Conservation (phyloP, 2,888 invertebrate genomes). For the Archaeoteleia sp. region DNA sequence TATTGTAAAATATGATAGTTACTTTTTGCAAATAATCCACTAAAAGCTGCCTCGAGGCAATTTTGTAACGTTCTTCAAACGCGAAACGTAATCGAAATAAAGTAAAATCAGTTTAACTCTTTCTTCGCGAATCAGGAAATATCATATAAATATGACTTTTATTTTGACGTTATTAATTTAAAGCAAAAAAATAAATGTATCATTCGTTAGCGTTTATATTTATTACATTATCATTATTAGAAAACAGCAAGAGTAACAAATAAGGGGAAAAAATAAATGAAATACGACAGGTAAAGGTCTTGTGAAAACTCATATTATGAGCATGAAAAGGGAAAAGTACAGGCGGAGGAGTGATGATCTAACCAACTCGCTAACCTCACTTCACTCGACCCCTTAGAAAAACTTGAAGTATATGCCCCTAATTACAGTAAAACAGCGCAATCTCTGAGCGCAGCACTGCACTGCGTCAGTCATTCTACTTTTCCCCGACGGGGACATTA, state of each 20-base stretch:
- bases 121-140: too few species aligned
- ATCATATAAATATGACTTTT: too few species aligned
- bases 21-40: conserved; percentile 35
- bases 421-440: conserved; percentile 70
- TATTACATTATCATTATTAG: conserved; percentile 42
- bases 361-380: conserved; percentile 46
- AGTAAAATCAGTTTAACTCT: too few species aligned
- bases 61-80: too few species aligned
- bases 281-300: conserved; percentile 39
- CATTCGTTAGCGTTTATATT: too few species aligned
- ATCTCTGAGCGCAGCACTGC: conserved; percentile 63
- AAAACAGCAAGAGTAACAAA: conserved; percentile 19
- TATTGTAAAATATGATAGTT: conserved; percentile 9
- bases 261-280: conserved; percentile 36
- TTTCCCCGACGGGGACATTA: conserved; percentile 57
- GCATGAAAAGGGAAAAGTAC: conserved; percentile 45
- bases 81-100: too few species aligned
- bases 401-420: conserved; percentile 69
- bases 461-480: conserved; percentile 64
- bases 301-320: conserved; percentile 42
- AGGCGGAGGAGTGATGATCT: conserved; percentile 46
- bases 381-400: conserved; percentile 57
- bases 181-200: too few species aligned
- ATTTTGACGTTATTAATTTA: too few species aligned
- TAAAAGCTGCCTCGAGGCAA: conserved; percentile 21